phyloP scores from a whole-genome alignment of 2,888 invertebrate species.

The Deilephila porcellus region DNA sequence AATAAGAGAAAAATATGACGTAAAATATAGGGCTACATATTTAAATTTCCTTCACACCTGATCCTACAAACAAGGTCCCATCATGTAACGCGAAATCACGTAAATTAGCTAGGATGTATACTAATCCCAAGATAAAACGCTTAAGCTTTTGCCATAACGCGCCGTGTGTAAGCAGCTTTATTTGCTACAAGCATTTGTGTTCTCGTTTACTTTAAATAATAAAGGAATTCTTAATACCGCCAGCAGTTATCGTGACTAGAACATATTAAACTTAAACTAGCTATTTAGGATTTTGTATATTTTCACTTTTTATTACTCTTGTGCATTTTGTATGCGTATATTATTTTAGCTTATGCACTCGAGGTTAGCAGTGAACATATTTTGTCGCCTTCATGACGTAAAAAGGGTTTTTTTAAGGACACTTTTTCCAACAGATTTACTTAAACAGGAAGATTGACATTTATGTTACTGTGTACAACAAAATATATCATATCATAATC shows the following conservation, averaged over 20 bases:
- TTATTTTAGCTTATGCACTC: not conserved
- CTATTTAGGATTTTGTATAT: conserved; percentile 25
- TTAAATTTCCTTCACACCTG: conserved; percentile 63
- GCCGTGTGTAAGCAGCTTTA: conserved; percentile 75
- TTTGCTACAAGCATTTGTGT: conserved; percentile 71
- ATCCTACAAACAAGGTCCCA: conserved; percentile 68
- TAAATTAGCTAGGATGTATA: conserved; percentile 78
- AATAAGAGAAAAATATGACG: not conserved
- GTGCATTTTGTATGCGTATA: not conserved
- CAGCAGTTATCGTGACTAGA: conserved; percentile 38
- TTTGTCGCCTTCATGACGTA: not conserved
- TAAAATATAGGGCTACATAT: conserved; percentile 38
- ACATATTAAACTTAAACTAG: conserved; percentile 29
- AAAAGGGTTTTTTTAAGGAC: no score
- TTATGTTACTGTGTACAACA: no score
- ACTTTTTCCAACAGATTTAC: no score
- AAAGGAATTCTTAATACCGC: conserved; percentile 53
- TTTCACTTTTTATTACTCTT: conserved; percentile 16
- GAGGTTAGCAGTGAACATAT: not conserved
- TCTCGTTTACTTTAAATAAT: conserved; percentile 61
- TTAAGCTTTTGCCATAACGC: conserved; percentile 72
- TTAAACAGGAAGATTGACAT: no score
- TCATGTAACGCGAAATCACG: conserved; percentile 74
- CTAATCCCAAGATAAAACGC: conserved; percentile 79
- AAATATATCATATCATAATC: no score